A percentile compares a stretch with the other conserved stretches of the same genome.
Evolutionary conservation across 1,140 invertebrate genomes (phyloP).

Genomic region (Heliconius nattereri): DNA sequence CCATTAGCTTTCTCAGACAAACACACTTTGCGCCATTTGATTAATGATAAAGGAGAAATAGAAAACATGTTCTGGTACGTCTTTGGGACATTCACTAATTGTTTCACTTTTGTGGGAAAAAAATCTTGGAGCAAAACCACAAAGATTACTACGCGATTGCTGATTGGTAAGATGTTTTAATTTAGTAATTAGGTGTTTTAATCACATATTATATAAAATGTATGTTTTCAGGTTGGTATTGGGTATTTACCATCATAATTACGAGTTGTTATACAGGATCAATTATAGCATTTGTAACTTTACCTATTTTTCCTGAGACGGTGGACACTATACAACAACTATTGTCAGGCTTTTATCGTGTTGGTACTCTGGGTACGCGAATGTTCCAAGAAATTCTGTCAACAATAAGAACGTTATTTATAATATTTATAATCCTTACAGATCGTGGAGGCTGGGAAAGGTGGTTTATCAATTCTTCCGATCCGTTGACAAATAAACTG

Average conservation of each 20-base stretch:
- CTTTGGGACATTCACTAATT: slow-evolving; percentile 90
- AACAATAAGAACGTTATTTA: too few species aligned
- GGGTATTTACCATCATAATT: slow-evolving; percentile 90
- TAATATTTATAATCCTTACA: slow-evolving; percentile 47
- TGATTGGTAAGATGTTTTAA: slow-evolving; percentile 82
- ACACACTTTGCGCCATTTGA: slow-evolving; percentile 83
- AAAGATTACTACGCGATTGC: slow-evolving; percentile 85
- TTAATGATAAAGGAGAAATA: slow-evolving; percentile 85
- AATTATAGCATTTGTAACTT: slow-evolving; percentile 89
- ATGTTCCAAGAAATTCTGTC: background rate
- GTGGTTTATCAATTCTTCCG: slow-evolving; percentile 85
- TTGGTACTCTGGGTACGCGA: slow-evolving; percentile 83
- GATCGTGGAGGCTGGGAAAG: slow-evolving; percentile 87
- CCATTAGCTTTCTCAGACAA: slow-evolving; percentile 87
- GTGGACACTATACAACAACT: slow-evolving; percentile 85
- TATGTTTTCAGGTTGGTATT: slow-evolving; percentile 84
- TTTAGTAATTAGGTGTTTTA: too few species aligned
- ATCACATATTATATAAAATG: background rate
- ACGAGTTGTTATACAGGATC: slow-evolving; percentile 90
- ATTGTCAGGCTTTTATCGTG: slow-evolving; percentile 81
- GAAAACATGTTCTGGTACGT: slow-evolving; percentile 91
- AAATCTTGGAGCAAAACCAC: slow-evolving; percentile 86
- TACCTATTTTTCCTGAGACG: slow-evolving; percentile 86
- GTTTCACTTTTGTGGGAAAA: slow-evolving; percentile 86
- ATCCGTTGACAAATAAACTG: slow-evolving; percentile 81